Percentiles rank a stretch among this genome's conserved stretches.
Evolutionary conservation across 35 echinoderm and acorn worm genomes (phyloP).

Genomic region (Heliocidaris erythrogramma): DNA sequence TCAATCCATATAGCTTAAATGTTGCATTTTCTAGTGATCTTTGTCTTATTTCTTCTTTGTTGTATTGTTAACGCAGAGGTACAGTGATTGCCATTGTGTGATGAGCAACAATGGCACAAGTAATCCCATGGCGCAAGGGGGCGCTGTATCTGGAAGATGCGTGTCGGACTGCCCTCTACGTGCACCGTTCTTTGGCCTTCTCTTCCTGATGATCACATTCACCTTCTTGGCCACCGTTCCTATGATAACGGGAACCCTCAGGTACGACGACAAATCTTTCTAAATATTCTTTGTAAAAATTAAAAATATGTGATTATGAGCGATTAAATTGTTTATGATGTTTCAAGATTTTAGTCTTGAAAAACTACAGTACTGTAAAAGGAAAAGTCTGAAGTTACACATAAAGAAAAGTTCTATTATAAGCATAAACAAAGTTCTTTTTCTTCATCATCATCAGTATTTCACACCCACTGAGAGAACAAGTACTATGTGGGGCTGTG

Average conservation of each 20-base stretch:
- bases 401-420: background rate
- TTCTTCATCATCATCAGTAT: too few species aligned
- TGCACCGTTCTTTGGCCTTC: constrained; percentile 35
- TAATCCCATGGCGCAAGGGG: background rate
- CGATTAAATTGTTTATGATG: too few species aligned
- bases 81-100: constrained; percentile 12
- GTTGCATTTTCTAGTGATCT: background rate
- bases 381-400: background rate
- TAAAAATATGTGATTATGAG: background rate
- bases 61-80: background rate
- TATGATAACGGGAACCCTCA: constrained; percentile 36
- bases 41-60: background rate
- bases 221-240: constrained; percentile 45
- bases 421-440: background rate
- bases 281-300: background rate
- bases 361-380: too few species aligned
- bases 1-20: too few species aligned
- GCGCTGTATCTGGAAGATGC: background rate
- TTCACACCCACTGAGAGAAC: too few species aligned
- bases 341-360: too few species aligned
- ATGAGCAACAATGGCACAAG: constrained; percentile 6
- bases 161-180: constrained; percentile 25
- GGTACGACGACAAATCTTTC: background rate
- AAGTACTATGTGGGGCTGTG: too few species aligned
- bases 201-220: constrained; percentile 44